phyloP scores from a whole-genome alignment of 2,888 invertebrate species.

The Scrobipalpa atriplicella region DNA sequence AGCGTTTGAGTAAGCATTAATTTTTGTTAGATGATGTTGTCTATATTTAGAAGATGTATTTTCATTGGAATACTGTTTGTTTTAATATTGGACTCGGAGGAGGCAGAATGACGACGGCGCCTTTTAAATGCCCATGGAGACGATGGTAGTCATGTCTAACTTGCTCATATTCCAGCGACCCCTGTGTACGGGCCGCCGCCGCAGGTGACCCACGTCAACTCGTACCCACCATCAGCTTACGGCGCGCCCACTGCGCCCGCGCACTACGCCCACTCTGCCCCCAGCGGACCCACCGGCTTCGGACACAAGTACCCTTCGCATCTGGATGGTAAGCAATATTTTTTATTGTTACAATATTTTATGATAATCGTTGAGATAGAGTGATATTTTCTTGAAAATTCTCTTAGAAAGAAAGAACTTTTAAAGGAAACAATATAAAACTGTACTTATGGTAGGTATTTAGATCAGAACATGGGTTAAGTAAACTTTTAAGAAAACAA shows the following conservation, averaged over 20 bases:
- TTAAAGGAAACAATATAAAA: no score
- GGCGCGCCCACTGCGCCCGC: slow-evolving; percentile 75
- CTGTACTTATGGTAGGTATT: no score
- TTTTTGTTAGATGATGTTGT: no score
- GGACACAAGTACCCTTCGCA: slow-evolving; percentile 73
- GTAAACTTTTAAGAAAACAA: no score
- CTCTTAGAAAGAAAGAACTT: no score
- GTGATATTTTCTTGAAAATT: no score
- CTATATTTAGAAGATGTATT: no score
- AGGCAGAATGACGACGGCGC: no score
- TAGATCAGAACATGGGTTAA: no score
- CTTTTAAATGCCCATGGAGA: not conserved
- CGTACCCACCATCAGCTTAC: slow-evolving; percentile 59
- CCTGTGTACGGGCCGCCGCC: slow-evolving; percentile 70
- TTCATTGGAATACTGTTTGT: no score
- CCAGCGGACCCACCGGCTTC: slow-evolving; percentile 67
- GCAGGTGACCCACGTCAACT: slow-evolving; percentile 59
- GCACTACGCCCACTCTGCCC: slow-evolving; percentile 61
- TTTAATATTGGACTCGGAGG: no score
- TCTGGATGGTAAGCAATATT: slow-evolving; percentile 65
- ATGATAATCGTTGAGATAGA: not conserved
- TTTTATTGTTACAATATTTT: not conserved
- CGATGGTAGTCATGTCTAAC: not conserved
- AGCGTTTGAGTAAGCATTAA: no score
- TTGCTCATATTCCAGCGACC: slow-evolving; percentile 51